Base-by-base conservation (phyloP, 92 coral and sea anemone genomes). In the Epizoanthus scotinus region DNA sequence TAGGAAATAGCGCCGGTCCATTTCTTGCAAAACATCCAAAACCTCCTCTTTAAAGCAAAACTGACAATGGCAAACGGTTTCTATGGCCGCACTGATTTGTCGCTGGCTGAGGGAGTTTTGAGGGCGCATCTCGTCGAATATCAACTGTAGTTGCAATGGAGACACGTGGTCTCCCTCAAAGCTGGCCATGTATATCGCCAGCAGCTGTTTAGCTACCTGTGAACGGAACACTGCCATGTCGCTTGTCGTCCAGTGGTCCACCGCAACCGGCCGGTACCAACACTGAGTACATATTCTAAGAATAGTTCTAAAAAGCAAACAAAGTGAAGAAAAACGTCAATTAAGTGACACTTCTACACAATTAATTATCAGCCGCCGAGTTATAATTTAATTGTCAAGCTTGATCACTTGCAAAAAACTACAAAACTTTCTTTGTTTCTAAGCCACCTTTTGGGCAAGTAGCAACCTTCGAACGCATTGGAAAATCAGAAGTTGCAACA, bases 1-100 rank as follows among this genome's bases (percentile, higher is more conserved):
- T 2, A 88, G 73, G 67, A 84, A 88, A 49, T 84, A 78, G 2
- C 91, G 91, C 38, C 88, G 91, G 78, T 88, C 91, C 77, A 84
- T 79, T 67, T 88, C 91, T 62, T 88, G 75, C 14, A 88, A 52
- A 22, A 88, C 83, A 54, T 84, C 78, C 55, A 72, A 53, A 6
- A 84, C 78, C 49, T 88, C 88, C 3, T 84, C 91, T 67, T 80
- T 84, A 31, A 79, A 84, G 83, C 91, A 88, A 53, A 87, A 71
- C 17, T 81, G 82, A 54, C 91, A 64, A 36, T 84, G 82, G 73
- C 88, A 88, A 4, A 84, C 67, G 1, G 88, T 67, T 19, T 84
- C 85, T 8, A 88, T 72, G 29, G 91, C 85, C 20, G 91, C 88
- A 29, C 62, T 56, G 5, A 84, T 79, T 78, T 88, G 91, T 6